Evolutionary conservation across 2,113 vertebrate genomes (phyloP).

Genomic region (Stercorarius parasiticus): DNA sequence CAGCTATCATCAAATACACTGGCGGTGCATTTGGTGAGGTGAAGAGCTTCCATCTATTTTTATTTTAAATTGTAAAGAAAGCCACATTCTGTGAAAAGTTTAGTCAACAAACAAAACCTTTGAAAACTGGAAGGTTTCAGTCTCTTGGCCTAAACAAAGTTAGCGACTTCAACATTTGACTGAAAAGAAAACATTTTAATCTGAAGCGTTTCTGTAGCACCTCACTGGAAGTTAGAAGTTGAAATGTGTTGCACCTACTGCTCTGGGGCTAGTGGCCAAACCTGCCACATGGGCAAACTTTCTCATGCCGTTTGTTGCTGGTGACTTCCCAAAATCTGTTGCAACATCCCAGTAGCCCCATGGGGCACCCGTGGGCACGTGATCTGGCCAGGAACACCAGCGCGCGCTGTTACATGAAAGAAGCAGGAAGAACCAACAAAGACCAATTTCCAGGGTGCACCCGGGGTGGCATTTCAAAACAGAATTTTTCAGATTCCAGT

Average conservation of each 20-base stretch:
- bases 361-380: not conserved
- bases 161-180: not conserved
- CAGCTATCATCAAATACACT: not conserved
- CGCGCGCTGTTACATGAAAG: rapidly evolving
- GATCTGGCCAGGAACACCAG: not conserved
- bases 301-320: rapidly evolving
- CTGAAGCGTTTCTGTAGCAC: not conserved
- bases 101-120: not conserved
- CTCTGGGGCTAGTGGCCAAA: not conserved
- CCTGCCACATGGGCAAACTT: not conserved
- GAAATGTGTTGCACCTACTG: not conserved
- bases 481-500: not conserved
- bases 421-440: not conserved
- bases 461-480: not conserved
- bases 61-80: not conserved
- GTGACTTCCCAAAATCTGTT: not conserved
- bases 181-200: not conserved
- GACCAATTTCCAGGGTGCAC: not conserved
- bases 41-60: not conserved
- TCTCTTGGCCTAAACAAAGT: not conserved
- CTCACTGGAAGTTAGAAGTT: not conserved
- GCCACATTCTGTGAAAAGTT: not conserved
- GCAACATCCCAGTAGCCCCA: not conserved
- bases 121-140: not conserved
- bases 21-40: not conserved